Base-by-base conservation (phyloP, 2,113 vertebrate genomes). In the Meleagris gallopavo region DNA sequence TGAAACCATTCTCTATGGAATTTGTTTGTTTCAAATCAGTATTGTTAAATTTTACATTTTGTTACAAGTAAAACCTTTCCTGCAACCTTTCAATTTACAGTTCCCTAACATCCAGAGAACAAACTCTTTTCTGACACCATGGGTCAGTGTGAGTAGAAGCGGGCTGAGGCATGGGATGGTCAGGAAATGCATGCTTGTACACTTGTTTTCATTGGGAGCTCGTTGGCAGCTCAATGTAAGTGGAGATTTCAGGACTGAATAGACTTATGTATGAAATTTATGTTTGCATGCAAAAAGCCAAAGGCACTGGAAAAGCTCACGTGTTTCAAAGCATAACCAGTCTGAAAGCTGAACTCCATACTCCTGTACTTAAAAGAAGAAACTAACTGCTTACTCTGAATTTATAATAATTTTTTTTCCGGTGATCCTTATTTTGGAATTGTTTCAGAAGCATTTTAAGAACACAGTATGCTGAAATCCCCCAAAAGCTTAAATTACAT, bases 231-330 rank as follows among this genome's bases (percentile, higher is more conserved):
- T 94, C 94, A 62, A 1, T n/a, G 5, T 30, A 86, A 83, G 52
- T 88, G 87, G 94, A 77, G 86, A 87, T 89, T 92, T 85, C 60
- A 65, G 79, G 55, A 65, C 89, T 97, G 93, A 95, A 94, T 96
- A 82, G 94, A 95, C 97, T 92, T 96, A 90, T 97, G 91, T 95
- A 85, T 90, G 85, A 94, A 86, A 95, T 93, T 89, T 91, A 83
- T 91, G 94, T 97, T 94, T 97, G 95, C 96, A 97, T 97, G 96
- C 79, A 92, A 85, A 81, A 94, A 95, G 91, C 87, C 82, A 70
- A 85, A 82, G 93, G 88, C 89, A 69, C 89, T 93, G 79, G 96
- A 93, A 96, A 94, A 92, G 89, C 93, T 60, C 83, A 12, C 91
- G 96, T 97, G 94, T 96, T 96, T 81, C 78, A 72, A 61, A 67